Conservation (phyloP, 37 sponge, comb jelly and placozoan genomes). For the Agelas oroides region DNA sequence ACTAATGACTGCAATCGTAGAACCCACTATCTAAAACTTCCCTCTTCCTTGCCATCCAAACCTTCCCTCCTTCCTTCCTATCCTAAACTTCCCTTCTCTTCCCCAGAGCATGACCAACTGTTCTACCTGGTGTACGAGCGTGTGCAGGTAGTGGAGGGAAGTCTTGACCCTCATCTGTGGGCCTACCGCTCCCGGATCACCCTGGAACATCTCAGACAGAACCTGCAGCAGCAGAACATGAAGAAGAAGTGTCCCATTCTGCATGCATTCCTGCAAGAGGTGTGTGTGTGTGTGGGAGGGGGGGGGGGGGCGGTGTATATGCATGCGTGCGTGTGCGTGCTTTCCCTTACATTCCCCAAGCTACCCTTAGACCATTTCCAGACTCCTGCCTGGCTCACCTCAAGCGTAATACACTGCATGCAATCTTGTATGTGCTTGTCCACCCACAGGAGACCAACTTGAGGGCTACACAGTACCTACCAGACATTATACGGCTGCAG, state of each 20-base stretch:
- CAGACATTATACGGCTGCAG: constrained; percentile 74
- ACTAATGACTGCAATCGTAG: too few relatives aligned
- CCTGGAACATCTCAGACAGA: constrained; percentile 56
- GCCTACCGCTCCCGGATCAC: constrained; percentile 58
- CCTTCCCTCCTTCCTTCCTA: too few relatives aligned
- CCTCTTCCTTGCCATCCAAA: too few relatives aligned
- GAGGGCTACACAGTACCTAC: constrained; percentile 79
- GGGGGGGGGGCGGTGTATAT: too few relatives aligned
- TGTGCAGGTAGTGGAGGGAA: background rate
- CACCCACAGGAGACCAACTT: constrained; percentile 5
- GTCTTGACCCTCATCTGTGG: constrained; percentile 71
- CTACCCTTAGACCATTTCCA: too few relatives aligned
- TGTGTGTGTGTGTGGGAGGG: constrained; percentile 18
- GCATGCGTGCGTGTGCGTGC: background rate
- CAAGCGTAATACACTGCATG: background rate
- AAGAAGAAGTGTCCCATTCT: constrained; percentile 54
- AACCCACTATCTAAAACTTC: too few relatives aligned
- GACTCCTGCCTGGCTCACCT: too few relatives aligned
- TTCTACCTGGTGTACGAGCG: constrained; percentile 72
- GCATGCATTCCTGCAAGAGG: constrained; percentile 64
- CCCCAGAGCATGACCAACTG: constrained; percentile 68
- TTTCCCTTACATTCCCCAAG: too few relatives aligned
- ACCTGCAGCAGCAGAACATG: constrained; percentile 29
- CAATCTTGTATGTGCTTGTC: too few relatives aligned
- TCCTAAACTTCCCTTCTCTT: too few relatives aligned